Evolutionary conservation across 2,888 invertebrate species (phyloP).

Genomic region (Acleris cristana): DNA sequence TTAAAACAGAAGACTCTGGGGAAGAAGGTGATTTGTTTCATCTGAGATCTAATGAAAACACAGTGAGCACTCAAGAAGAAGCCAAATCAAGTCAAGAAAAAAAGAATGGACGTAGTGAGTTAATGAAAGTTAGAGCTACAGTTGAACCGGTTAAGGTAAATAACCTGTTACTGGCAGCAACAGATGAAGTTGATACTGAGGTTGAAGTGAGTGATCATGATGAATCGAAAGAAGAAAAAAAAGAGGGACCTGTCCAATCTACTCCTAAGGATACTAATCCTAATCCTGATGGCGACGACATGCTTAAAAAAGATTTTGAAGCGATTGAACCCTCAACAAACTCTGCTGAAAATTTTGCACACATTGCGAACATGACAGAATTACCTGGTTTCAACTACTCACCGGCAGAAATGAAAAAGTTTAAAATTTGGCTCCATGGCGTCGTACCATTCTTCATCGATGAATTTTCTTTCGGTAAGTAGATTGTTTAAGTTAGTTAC

Average conservation of each 20-base stretch:
- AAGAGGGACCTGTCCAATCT: neutral
- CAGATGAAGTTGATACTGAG: neutral
- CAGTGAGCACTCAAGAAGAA: too few species aligned
- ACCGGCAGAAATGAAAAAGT: conserved; percentile 55
- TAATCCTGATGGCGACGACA: too few species aligned
- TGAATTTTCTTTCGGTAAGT: conserved; percentile 64
- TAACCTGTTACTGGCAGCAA: neutral
- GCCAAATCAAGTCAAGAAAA: too few species aligned
- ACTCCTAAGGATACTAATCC: too few species aligned
- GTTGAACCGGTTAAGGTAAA: neutral
- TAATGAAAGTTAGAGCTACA: neutral
- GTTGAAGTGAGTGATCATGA: neutral
- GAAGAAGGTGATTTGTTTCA: too few species aligned
- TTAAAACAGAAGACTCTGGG: too few species aligned
- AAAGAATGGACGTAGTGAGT: too few species aligned
- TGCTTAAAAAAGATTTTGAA: too few species aligned
- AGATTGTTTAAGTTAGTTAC: too few species aligned
- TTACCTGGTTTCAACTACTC: conserved; percentile 56
- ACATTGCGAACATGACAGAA: conserved; percentile 1
- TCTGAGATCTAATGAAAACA: too few species aligned
- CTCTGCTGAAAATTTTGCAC: neutral
- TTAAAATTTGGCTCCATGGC: conserved; percentile 68
- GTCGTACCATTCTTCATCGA: conserved; percentile 70
- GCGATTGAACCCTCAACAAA: neutral
- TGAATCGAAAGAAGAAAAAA: neutral